A percentile compares a stretch with the other conserved stretches of the same genome.
These are phyloP conservation scores for Apaloderma vittatum DNA, from an alignment of 2,113 vertebrate genomes.

Conservation along the genomic window DNA sequence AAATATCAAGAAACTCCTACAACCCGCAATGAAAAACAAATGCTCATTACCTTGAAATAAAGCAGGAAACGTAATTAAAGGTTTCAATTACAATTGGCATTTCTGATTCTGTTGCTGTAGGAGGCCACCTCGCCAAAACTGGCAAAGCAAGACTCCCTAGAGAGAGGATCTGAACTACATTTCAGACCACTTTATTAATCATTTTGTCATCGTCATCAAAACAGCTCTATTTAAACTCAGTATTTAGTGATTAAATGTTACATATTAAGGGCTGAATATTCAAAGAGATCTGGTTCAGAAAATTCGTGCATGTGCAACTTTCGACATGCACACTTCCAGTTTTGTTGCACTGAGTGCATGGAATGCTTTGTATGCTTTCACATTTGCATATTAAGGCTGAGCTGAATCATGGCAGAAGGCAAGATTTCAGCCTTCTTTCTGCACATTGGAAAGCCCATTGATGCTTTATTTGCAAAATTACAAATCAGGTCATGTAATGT, in stretches of 20 bases:
- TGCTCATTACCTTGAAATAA: background rate
- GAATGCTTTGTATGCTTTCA: background rate
- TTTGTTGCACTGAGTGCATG: background rate
- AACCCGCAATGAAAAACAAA: background rate
- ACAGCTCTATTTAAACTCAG: background rate
- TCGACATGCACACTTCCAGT: background rate
- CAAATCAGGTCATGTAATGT: fast-evolving
- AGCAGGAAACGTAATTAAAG: constrained; percentile 44
- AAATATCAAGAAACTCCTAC: too few relatives aligned
- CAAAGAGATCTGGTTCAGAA: background rate
- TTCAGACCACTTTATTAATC: constrained; percentile 20
- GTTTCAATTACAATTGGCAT: constrained; percentile 8
- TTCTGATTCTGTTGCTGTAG: constrained; percentile 20
- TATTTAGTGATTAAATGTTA: constrained; percentile 1
- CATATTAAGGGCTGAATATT: background rate
- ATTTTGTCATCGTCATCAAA: background rate
- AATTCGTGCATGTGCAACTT: fast-evolving
- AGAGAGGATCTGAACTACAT: background rate
- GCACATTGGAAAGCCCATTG: background rate
- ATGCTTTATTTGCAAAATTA: background rate
- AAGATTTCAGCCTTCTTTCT: background rate
- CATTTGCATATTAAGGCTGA: background rate
- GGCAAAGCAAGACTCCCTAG: background rate
- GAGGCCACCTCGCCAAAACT: background rate
- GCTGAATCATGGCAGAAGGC: background rate